Evolutionary conservation across 2,113 vertebrate genomes (phyloP).

Genomic region (Mohoua ochrocephala): DNA sequence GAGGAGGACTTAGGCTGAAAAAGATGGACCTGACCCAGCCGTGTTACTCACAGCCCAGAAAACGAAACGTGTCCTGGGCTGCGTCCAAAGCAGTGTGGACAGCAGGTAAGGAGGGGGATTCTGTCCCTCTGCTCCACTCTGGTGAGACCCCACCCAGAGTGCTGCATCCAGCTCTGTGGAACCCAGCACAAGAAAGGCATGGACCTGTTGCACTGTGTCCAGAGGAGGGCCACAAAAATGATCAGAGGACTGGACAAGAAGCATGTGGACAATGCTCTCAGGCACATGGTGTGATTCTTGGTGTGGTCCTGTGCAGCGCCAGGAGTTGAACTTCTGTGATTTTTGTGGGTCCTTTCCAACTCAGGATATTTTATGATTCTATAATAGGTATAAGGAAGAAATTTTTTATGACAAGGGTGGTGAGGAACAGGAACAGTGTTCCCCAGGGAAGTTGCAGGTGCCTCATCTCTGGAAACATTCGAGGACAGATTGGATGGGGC

Average conservation of each 20-base stretch:
- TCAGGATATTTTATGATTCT: neutral
- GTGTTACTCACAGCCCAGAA: neutral
- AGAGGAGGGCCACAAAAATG: neutral
- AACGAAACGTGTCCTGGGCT: neutral
- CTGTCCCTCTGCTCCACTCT: neutral
- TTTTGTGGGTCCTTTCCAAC: neutral
- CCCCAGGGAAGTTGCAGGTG: neutral
- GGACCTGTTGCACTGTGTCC: neutral
- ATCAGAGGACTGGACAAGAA: neutral
- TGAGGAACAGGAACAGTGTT: neutral
- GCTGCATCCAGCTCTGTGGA: neutral
- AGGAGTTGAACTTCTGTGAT: neutral
- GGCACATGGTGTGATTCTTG: neutral
- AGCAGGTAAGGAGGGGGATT: neutral
- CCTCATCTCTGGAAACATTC: neutral
- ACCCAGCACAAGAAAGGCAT: neutral
- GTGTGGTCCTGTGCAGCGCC: neutral
- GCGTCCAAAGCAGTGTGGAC: accelerated
- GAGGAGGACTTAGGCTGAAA: neutral
- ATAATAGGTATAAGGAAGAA: neutral
- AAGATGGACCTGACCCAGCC: neutral
- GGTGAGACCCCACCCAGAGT: neutral
- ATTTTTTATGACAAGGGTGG: neutral
- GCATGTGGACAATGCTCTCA: accelerated
- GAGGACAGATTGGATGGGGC: neutral